A percentile compares a stretch with the other conserved stretches of the same genome.
Evolutionary conservation across 2,113 vertebrate species (phyloP).

Genomic region (sheep (Ovis aries)): ARS-UI_Ramb_v3.0 NC_056061.1:58256501-58257000

Average conservation of each 20-base stretch:
- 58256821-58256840: neutral
- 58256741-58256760: neutral
- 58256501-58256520: neutral
- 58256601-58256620: neutral
- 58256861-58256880: neutral
- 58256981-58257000: neutral
- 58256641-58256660: neutral
- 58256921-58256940: neutral
- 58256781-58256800: neutral
- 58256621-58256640: neutral
- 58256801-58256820: neutral
- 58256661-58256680: neutral
- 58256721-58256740: neutral
- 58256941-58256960: neutral
- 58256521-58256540: neutral
- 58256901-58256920: neutral
- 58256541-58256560: neutral
- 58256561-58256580: neutral
- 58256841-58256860: neutral
- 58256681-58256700: neutral
- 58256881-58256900: neutral
- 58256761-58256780: neutral
- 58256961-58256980: neutral
- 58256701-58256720: neutral
- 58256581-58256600: neutral